Evolutionary conservation across 2,888 invertebrate species (phyloP), one percentile per base, ranked within the genome.

Genomic region (Pseudococcus viburni): DNA sequence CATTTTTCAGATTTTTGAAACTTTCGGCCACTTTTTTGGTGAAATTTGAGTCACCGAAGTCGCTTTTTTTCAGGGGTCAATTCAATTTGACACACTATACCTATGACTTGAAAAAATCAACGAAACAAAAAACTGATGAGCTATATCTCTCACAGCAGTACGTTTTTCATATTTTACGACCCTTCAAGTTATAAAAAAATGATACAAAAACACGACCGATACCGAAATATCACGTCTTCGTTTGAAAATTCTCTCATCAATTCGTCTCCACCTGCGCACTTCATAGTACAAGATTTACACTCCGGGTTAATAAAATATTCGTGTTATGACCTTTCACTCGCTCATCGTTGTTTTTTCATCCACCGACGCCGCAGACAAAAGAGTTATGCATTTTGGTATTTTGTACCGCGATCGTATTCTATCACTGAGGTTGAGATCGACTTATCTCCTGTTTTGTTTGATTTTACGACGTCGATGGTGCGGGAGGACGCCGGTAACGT

Each of bases 321-420:
- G 77, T 77, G 42, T 77, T 77, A n/a, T 26, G 77, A 77, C 77
- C 77, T 77, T 42, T 42, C 26, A 19, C 73, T 73, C 73, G 15
- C 9, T 77, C 15, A 4, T 42, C 9, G 17, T 77, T 17, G 11
- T 64, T 64, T 22, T 73, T 39, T 26, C 33, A 7, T 42, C 42
- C 33, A 73, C 26, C 26, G 26, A 33, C 26, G 26, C 26, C 26
- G 8, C 42, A 42, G 42, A 26, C 33, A 64, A 68, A 68, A 19
- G 73, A 33, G 73, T 73, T 73, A 19, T 77, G n/a, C 77, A 26
- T 68, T 68, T 68, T 12, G 68, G 22, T 68, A 26, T 68, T n/a
- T 26, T 26, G 26, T 68, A 26, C 22, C 55, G 22, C 26, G 64
- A 26, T 68, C 68, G 68, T 22, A 12, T 68, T 68, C 39, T 77